phyloP scores from a whole-genome alignment of 2,113 vertebrate genomes.

The Neotragus moschatus region DNA sequence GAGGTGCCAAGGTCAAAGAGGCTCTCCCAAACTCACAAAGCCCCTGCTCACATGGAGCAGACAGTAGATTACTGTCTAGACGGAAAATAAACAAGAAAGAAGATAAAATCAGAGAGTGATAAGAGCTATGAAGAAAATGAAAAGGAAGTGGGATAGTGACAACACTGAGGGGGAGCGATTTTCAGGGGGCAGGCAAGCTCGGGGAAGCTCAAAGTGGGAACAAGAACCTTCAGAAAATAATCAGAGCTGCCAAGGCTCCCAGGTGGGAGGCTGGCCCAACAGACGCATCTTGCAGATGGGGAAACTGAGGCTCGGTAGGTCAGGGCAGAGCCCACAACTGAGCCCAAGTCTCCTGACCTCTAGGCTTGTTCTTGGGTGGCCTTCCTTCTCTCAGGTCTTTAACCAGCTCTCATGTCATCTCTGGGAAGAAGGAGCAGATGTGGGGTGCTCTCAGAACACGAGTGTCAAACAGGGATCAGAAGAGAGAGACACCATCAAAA shows the following conservation, averaged over 20 bases:
- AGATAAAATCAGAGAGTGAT: conserved; percentile 20
- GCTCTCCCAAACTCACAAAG: neutral
- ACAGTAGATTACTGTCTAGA: conserved; percentile 45
- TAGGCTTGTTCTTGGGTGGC: neutral
- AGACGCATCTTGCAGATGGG: neutral
- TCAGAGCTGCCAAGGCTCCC: neutral
- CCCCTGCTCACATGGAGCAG: neutral
- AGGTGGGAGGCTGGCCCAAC: neutral
- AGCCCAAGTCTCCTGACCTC: neutral
- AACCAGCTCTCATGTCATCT: neutral
- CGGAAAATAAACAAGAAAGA: conserved; percentile 43
- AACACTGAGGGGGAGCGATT: accelerated
- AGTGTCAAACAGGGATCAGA: neutral
- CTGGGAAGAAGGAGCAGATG: neutral
- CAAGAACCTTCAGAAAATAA: neutral
- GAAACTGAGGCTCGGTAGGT: neutral
- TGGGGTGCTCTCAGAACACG: neutral
- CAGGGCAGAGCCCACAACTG: neutral
- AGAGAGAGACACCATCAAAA: neutral
- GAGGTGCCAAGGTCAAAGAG: neutral
- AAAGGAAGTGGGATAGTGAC: neutral
- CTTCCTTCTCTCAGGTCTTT: neutral
- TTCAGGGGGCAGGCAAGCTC: too few relatives aligned
- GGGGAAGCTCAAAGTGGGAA: neutral
- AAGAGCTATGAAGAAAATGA: conserved; percentile 6